Evolutionary conservation across 2,888 invertebrate species (phyloP).

Genomic region (Iphiclides podalirius): DNA sequence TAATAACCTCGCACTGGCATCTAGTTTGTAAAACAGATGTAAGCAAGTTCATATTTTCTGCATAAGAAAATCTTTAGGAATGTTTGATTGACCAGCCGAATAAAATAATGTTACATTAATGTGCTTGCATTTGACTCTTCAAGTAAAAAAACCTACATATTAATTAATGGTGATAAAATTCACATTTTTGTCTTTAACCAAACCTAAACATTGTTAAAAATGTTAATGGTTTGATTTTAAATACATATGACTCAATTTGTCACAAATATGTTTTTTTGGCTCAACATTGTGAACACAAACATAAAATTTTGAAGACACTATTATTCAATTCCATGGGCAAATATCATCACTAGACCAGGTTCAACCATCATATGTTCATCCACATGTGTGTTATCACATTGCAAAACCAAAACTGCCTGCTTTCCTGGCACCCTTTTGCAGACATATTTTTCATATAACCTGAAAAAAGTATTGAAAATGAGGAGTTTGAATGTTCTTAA

Average conservation of each 20-base stretch:
- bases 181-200: not conserved
- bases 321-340: conserved; percentile 96
- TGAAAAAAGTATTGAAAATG: no score
- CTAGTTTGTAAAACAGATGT: not conserved
- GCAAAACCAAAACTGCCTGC: conserved; percentile 96
- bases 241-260: not conserved
- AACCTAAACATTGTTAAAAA: not conserved
- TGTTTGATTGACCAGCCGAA: conserved; percentile 33
- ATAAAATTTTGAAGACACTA: conserved; percentile 25
- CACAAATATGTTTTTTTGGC: conserved; percentile 1
- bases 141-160: conserved; percentile 32
- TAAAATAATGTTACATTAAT: conserved; percentile 31
- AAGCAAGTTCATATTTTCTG: not conserved
- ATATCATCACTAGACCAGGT: conserved; percentile 98
- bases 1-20: not conserved
- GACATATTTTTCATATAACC: conserved; percentile 93
- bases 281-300: conserved; percentile 15
- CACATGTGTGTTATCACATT: conserved; percentile 97
- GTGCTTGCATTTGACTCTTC: no score
- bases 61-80: conserved; percentile 37
- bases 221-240: not conserved
- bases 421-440: conserved; percentile 97
- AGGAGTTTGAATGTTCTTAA: no score
- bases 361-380: conserved; percentile 97
- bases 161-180: conserved; percentile 1